phyloP scores from a whole-genome alignment of 2,888 invertebrate species.

The Alloscopus bannaensis region DNA sequence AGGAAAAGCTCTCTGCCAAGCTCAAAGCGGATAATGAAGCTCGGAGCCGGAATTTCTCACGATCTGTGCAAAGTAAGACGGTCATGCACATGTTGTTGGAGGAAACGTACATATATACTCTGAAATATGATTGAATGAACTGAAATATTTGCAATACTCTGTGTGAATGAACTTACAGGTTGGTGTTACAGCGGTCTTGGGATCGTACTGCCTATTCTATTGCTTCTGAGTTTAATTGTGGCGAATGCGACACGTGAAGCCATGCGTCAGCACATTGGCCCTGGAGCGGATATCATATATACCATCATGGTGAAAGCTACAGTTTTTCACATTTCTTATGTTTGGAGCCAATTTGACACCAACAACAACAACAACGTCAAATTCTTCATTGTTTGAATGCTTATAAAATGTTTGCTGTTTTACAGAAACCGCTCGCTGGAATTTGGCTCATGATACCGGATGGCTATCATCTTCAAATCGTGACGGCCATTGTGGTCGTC shows the following conservation, averaged over 20 bases:
- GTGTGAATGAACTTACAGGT: no score
- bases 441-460: slow-evolving; percentile 66
- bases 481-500: slow-evolving; percentile 65
- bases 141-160: no score
- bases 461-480: slow-evolving; percentile 68
- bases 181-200: slow-evolving; percentile 67
- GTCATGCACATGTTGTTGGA: no score
- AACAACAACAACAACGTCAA: no score
- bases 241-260: slow-evolving; percentile 67
- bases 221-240: slow-evolving; percentile 68
- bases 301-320: slow-evolving; percentile 62
- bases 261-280: slow-evolving; percentile 69
- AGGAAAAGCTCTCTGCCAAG: slow-evolving; percentile 75
- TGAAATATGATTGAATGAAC: no score
- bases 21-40: slow-evolving; percentile 75
- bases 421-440: slow-evolving; percentile 67
- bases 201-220: slow-evolving; percentile 66
- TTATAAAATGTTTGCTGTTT: slow-evolving; percentile 20
- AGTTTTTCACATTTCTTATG: no score
- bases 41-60: slow-evolving; percentile 67
- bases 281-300: slow-evolving; percentile 64
- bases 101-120: background rate
- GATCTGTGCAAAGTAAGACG: slow-evolving; percentile 46
- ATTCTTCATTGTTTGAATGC: no score
- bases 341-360: no score